Percentiles rank a stretch among this genome's conserved stretches.
phyloP scores from a whole-genome alignment of 1,140 invertebrate genomes.

The Ylistrum balloti region DNA sequence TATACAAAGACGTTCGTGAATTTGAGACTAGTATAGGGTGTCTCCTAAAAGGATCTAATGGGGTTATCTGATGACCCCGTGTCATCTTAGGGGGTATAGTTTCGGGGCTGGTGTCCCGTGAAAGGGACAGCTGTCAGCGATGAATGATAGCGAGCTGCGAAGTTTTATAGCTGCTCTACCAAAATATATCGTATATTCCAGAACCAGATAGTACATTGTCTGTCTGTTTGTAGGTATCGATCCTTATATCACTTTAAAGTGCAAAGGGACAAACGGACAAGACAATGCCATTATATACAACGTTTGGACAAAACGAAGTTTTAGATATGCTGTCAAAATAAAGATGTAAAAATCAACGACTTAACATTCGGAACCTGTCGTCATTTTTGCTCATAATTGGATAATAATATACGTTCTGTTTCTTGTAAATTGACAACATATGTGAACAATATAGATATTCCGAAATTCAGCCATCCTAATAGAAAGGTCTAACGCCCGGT shows the following conservation, averaged over 20 bases:
- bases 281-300: no score
- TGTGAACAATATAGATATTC: no score
- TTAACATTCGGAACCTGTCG: neutral
- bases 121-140: neutral
- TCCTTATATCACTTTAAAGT: neutral
- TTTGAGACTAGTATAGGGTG: neutral
- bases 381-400: no score
- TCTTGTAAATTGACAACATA: no score
- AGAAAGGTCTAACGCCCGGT: no score
- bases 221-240: neutral
- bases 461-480: no score
- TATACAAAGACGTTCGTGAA: conserved; percentile 28
- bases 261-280: neutral
- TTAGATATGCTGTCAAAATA: neutral
- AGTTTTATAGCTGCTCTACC: neutral
- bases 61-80: conserved; percentile 13
- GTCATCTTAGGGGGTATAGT: neutral
- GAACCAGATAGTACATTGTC: neutral
- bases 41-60: neutral
- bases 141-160: neutral
- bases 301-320: no score
- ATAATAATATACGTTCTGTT: no score
- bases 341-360: no score
- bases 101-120: neutral
- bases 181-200: neutral